Base-by-base conservation (phyloP, 2,888 invertebrate species). In the Lymantria dispar region DNA sequence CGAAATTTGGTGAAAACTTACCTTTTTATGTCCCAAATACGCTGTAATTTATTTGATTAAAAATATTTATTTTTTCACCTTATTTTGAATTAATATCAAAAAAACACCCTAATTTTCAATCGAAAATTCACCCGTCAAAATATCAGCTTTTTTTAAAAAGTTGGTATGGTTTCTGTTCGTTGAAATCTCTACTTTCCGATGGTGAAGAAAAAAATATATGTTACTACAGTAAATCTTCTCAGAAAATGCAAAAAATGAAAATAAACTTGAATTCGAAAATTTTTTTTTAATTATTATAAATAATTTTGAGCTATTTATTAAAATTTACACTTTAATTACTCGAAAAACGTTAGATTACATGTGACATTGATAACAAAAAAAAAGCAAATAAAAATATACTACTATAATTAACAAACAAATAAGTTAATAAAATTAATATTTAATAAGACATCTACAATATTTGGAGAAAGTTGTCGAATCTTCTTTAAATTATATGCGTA, bases 401-500 rank as follows among this genome's bases (percentile, higher is more conserved):
- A 47, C 50, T 48, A 48, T 54, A 55, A 55, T 55, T 48, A 50
- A 50, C 42, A 50, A 50, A 40, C 45, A 50, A 50, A 46, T 50
- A 50, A 45, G 50, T 37, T 37, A 11, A 37, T 11, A 37, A 37
- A 11, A 37, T 11, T 11, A 11, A 37, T 37, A 37, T 37, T 37
- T 37, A 37, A 37, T 37, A 37, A 37, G 37, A 37, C 37, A 37
- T 37, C 37, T 37, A 37, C 37, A 37, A 37, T 37, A 37, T 37
- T 37, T 37, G 37, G 37, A 37, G 37, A 37, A 37, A 30, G 30
- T 30, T 58, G 54, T 43, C 43, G 12, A 43, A 48, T 53, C 49
- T 58, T 49, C 42, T 52, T 58, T 47, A 58, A 55, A 53, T 57
- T 37, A 53, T 50, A 52, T 52, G 36, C 44, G 50, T 50, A 52